These are phyloP conservation scores for Microplitis deprimator DNA, from an alignment of 2,888 invertebrate genomes.

Conservation along the genomic window DNA sequence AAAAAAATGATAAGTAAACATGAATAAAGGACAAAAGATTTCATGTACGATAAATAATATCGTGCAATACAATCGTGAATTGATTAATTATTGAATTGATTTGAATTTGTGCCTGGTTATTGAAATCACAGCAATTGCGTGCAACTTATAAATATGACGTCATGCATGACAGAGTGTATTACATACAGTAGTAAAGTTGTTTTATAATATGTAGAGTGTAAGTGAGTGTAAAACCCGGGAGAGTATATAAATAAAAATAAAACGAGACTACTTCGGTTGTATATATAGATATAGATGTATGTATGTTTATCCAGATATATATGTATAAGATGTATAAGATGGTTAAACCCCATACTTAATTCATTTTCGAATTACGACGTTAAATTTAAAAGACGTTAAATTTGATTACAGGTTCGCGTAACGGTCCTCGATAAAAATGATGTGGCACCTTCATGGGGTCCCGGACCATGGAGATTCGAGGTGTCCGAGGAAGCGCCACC, in stretches of 20 bases:
- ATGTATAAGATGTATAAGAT: neutral
- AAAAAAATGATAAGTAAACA: neutral
- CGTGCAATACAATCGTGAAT: conserved; percentile 15
- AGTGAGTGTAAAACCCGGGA: neutral
- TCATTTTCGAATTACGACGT: conserved; percentile 45
- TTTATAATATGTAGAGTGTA: neutral
- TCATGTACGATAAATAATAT: conserved; percentile 26
- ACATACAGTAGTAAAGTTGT: conserved; percentile 1
- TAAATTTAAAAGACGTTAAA: conserved; percentile 47
- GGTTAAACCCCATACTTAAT: conserved; percentile 44
- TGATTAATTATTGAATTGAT: conserved; percentile 33
- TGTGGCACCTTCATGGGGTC: conserved; percentile 91
- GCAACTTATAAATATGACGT: conserved; percentile 10
- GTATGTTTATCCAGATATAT: no score
- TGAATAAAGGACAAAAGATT: conserved; percentile 25
- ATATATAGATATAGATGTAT: no score
- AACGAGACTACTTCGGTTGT: neutral
- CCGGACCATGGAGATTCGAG: conserved; percentile 80
- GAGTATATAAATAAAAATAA: conserved; percentile 1
- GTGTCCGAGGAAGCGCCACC: conserved; percentile 90
- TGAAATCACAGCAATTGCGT: conserved; percentile 11
- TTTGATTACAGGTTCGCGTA: conserved; percentile 83
- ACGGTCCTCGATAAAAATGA: conserved; percentile 93
- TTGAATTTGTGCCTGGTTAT: neutral
- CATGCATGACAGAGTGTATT: conserved; percentile 17